Evolutionary conservation across 2,113 vertebrate genomes (phyloP).

Genomic region (Stigmatopora nigra): DNA sequence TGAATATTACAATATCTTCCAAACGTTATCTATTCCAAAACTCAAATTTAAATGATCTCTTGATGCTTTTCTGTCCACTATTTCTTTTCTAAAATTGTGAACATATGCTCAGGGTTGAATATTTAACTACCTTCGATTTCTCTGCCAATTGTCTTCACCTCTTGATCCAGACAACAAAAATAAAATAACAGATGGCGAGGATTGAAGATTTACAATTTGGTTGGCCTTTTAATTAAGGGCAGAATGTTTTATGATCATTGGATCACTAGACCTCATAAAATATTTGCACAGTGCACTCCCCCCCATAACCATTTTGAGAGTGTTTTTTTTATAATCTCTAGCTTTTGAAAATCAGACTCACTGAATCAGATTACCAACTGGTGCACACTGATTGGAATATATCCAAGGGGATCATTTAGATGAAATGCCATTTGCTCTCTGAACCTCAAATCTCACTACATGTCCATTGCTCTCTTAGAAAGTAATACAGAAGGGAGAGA

Average conservation of each 20-base stretch:
- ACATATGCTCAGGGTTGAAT: not conserved
- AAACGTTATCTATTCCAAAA: too few species aligned
- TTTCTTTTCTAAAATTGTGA: not conserved
- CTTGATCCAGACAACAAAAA: not conserved
- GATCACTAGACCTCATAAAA: conserved; percentile 5
- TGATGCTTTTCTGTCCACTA: not conserved
- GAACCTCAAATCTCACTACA: conserved; percentile 18
- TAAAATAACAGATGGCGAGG: not conserved
- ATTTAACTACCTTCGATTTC: not conserved
- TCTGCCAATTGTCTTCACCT: not conserved
- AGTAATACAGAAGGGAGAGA: not conserved
- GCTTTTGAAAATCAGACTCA: conserved; percentile 40
- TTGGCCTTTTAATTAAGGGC: not conserved
- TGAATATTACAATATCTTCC: not conserved
- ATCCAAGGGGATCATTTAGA: conserved; percentile 40
- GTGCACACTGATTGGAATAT: conserved; percentile 43
- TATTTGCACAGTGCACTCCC: conserved; percentile 13
- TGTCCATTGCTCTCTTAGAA: not conserved
- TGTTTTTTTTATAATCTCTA: conserved; percentile 50
- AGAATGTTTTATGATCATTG: not conserved
- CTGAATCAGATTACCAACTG: conserved; percentile 53
- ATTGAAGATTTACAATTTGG: not conserved
- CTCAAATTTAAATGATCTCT: too few species aligned
- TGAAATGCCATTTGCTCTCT: conserved; percentile 29
- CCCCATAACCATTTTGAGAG: conserved; percentile 18